Conservation (phyloP, 2,888 invertebrate species). For the Tromatobia lineatoria region DNA sequence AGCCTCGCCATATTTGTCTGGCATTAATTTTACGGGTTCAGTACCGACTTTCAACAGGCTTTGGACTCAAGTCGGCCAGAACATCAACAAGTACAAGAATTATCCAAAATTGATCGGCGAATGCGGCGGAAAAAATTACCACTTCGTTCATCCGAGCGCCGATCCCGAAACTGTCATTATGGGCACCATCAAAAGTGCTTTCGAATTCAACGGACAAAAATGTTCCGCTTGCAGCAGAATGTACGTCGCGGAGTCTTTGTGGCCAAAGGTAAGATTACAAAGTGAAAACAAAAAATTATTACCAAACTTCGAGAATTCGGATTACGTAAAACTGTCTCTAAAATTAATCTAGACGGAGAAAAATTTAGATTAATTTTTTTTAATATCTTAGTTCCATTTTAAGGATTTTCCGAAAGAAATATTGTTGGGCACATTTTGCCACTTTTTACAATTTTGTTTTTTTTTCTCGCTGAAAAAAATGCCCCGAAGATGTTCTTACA, state of each 20-base stretch:
- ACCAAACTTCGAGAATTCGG: not conserved
- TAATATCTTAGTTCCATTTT: no score
- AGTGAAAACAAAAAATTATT: not conserved
- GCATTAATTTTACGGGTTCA: constrained; percentile 99
- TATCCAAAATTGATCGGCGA: constrained; percentile 98
- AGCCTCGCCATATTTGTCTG: constrained; percentile 93
- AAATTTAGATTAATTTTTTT: no score
- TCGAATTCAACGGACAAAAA: constrained; percentile 99
- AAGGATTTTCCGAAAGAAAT: no score
- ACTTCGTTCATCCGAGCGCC: constrained; percentile 97
- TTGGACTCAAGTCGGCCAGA: constrained; percentile 97
- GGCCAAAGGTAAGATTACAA: constrained; percentile 87
- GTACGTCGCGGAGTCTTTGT: constrained; percentile 97
- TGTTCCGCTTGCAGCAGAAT: constrained; percentile 99
- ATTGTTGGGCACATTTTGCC: no score
- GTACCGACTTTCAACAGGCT: constrained; percentile 97
- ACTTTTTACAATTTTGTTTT: no score
- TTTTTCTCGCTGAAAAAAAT: no score
- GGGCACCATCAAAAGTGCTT: constrained; percentile 95
- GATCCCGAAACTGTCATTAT: constrained; percentile 93
- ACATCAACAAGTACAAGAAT: constrained; percentile 93
- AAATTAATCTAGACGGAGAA: no score
- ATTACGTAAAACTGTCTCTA: no score
- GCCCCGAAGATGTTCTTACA: no score
- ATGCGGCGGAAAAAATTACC: constrained; percentile 99